phyloP scores from a whole-genome alignment of 1,140 invertebrate genomes.

The Pseudomyrmex cubaensis region DNA sequence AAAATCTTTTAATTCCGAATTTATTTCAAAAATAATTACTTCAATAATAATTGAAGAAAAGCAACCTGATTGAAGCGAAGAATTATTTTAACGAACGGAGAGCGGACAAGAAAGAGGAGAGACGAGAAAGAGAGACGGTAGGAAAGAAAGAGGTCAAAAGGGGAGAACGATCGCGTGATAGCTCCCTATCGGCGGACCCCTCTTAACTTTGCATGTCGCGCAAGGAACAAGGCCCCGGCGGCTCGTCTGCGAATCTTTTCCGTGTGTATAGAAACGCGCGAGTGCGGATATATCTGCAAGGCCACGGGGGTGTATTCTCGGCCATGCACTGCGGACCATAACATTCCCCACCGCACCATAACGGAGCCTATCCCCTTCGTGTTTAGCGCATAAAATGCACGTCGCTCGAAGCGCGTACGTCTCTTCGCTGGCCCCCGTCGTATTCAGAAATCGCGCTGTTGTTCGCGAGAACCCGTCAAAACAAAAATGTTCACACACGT shows the following conservation, averaged over 20 bases:
- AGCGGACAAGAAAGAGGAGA: background rate
- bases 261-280: constrained; percentile 57
- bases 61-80: too few relatives aligned
- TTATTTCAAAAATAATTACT: too few relatives aligned
- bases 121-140: background rate
- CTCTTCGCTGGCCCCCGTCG: background rate
- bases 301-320: constrained; percentile 66
- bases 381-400: constrained; percentile 16
- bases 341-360: constrained; percentile 65
- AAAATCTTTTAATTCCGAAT: too few relatives aligned
- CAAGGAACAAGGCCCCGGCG: constrained; percentile 37
- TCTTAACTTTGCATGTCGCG: constrained; percentile 11
- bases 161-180: constrained; percentile 47
- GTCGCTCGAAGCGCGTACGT: constrained; percentile 12
- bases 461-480: background rate
- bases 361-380: constrained; percentile 61
- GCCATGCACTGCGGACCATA: constrained; percentile 59
- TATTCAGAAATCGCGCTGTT: constrained; percentile 4
- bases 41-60: too few relatives aligned
- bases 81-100: background rate
- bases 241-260: constrained; percentile 41
- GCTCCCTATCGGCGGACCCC: background rate
- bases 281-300: constrained; percentile 55
- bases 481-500: background rate
- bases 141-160: constrained; percentile 29